Base-by-base conservation (phyloP, 2,113 vertebrate species). In the Micronycteris hirsuta region DNA sequence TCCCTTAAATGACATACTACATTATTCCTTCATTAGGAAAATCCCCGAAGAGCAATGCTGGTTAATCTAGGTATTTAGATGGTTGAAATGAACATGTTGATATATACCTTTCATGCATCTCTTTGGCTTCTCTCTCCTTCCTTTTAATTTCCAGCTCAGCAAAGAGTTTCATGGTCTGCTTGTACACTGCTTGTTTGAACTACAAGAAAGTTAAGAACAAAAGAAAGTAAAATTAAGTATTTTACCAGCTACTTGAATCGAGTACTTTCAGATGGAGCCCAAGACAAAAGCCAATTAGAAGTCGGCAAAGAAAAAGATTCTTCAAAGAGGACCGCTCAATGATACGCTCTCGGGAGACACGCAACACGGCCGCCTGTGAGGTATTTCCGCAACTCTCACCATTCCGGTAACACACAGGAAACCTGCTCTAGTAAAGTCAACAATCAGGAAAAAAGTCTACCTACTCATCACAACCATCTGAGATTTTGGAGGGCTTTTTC, bases 161-260 rank as follows among this genome's bases (percentile, higher is more conserved):
- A 93, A 99, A 99, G 74, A 99, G 98, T 98, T 99, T 99, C 99
- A 99, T 99, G 2, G 99, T 99, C 98, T 99, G 99, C 97, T 99
- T 99, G 97, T 99, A 99, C 1, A 99, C 99, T 15, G 99, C 99
- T 97, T 99, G 99, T 92, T 98, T 99, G 97, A 99, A 99, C 99
- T 99, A 98, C 19, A 97, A 97, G 93, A 98, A 95, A 98, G 92
- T 97, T 38, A 96, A 95, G 16, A 68, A 95, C 10, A 67, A 92
- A 95, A 76, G 24, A 71, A 92, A 90, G 82, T 38, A 58, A 85
- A 94, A 74, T 11, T 76, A 90, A 85, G 26, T 54, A 93, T 82
- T 97, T 78, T 80, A 85, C 26, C 58, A 95, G 67, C 71, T 95
- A 95, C 28, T 5, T 86, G 24, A 92, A 94, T 81, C 33, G 76